These are phyloP conservation scores for Agapornis roseicollis DNA, from an alignment of 2,113 vertebrate species.

Conservation along the genomic window DNA sequence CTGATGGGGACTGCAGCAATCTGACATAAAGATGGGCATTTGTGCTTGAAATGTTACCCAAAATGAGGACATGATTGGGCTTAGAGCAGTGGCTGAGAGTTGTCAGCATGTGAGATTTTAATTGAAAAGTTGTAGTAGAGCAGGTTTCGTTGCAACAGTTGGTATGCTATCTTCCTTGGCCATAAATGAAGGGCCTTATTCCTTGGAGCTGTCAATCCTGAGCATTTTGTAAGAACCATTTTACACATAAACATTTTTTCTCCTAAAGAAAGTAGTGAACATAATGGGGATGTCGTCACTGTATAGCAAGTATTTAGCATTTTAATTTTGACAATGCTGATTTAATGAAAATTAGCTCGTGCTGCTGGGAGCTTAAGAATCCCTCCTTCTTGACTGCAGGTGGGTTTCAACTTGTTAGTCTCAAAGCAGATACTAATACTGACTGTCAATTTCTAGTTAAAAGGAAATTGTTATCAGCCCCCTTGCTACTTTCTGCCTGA, in stretches of 20 bases:
- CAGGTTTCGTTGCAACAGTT: not conserved
- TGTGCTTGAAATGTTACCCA: not conserved
- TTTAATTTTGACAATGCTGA: not conserved
- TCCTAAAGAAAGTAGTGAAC: not conserved
- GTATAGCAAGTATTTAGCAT: not conserved
- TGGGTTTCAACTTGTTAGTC: not conserved
- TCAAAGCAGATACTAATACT: slow-evolving; percentile 33
- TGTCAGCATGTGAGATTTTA: not conserved
- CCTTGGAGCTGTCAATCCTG: not conserved
- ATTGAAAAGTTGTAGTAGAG: not conserved
- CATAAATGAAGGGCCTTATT: not conserved
- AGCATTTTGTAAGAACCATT: not conserved
- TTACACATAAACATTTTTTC: not conserved
- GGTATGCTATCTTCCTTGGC: not conserved
- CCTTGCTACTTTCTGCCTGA: slow-evolving; percentile 56
- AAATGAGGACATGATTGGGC: not conserved
- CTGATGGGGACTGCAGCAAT: not conserved
- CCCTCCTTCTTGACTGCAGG: not conserved
- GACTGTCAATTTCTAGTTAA: slow-evolving; percentile 48
- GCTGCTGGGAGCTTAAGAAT: slow-evolving; percentile 6
- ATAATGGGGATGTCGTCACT: not conserved
- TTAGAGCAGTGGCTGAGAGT: not conserved
- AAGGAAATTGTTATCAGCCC: slow-evolving; percentile 56
- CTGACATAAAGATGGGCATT: not conserved
- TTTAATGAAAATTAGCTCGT: slow-evolving; percentile 9